Percentiles rank a stretch among this genome's conserved stretches.
Evolutionary conservation across 1,140 invertebrate species (phyloP).

Genomic region (Cherax quadricarinatus): DNA sequence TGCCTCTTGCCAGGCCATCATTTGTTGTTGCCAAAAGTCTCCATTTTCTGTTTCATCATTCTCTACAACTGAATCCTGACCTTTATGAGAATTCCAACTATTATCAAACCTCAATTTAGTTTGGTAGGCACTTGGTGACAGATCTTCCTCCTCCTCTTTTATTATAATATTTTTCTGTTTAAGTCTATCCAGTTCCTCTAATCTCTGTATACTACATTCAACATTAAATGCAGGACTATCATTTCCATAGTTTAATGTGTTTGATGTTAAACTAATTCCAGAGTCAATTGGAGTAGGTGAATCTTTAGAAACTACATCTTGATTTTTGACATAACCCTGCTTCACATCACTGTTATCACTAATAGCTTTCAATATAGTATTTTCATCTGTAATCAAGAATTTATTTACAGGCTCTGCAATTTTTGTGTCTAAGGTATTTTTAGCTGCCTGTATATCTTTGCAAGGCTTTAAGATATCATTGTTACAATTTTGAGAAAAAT

Average conservation of each 20-base stretch:
- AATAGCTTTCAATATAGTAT: neutral
- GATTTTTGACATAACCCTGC: neutral
- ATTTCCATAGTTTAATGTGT: conserved; percentile 1
- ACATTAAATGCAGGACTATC: neutral
- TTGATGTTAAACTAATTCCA: neutral
- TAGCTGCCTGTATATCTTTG: neutral
- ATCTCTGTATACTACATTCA: neutral
- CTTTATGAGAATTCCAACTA: conserved; percentile 36
- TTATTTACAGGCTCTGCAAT: neutral
- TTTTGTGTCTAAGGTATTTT: neutral
- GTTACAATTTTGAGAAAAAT: neutral
- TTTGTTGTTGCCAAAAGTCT: conserved; percentile 63
- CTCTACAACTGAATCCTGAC: conserved; percentile 24
- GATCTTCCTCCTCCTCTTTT: conserved; percentile 39
- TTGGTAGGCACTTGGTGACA: conserved; percentile 52
- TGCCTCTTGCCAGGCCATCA: conserved; percentile 63
- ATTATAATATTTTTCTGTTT: conserved; percentile 1
- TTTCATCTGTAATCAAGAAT: neutral
- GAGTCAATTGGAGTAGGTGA: conserved; percentile 7
- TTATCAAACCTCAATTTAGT: conserved; percentile 12
- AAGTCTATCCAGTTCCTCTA: neutral
- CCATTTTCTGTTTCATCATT: conserved; percentile 55
- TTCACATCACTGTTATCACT: neutral
- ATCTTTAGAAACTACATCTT: neutral
- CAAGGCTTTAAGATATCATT: neutral